These are phyloP conservation scores for Stegana nigrithorax DNA, from an alignment of 2,888 invertebrate genomes.

Conservation along the genomic window DNA sequence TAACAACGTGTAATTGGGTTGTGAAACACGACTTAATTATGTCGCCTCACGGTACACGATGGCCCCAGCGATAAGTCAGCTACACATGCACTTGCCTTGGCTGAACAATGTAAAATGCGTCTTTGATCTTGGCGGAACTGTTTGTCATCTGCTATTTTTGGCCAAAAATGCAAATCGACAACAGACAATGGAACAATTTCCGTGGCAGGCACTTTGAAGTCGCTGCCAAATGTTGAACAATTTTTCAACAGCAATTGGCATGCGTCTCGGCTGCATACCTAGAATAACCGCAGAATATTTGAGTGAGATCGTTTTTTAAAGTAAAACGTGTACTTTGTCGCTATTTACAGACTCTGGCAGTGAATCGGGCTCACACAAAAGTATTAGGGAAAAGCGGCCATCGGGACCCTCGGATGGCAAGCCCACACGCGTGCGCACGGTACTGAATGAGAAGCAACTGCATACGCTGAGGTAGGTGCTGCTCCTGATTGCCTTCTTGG, in stretches of 20 bases:
- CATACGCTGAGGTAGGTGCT: conserved; percentile 84
- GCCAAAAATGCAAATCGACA: not conserved
- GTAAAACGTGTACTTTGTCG: no score
- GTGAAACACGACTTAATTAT: conserved; percentile 68
- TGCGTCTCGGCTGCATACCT: not conserved
- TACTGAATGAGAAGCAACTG: conserved; percentile 97
- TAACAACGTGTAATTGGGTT: conserved; percentile 64
- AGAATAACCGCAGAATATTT: not conserved
- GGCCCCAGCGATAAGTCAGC: not conserved
- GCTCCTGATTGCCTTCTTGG: no score
- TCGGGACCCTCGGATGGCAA: conserved; percentile 81
- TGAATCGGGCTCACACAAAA: conserved; percentile 90
- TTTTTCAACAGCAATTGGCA: conserved; percentile 1
- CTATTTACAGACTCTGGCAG: conserved; percentile 91
- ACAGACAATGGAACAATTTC: not conserved
- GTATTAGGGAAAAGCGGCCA: conserved; percentile 72
- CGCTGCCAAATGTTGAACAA: conserved; percentile 1
- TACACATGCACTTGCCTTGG: not conserved
- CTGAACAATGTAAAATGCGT: conserved; percentile 1
- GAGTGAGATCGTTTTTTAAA: not conserved
- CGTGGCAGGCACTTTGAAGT: conserved; percentile 8
- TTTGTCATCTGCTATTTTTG: conserved; percentile 1
- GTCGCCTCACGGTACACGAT: conserved; percentile 41
- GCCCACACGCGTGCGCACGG: conserved; percentile 98
- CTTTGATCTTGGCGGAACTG: conserved; percentile 4